These are phyloP conservation scores for Doris montereyensis DNA, from an alignment of 2,888 invertebrate species.

Conservation along the genomic window DNA sequence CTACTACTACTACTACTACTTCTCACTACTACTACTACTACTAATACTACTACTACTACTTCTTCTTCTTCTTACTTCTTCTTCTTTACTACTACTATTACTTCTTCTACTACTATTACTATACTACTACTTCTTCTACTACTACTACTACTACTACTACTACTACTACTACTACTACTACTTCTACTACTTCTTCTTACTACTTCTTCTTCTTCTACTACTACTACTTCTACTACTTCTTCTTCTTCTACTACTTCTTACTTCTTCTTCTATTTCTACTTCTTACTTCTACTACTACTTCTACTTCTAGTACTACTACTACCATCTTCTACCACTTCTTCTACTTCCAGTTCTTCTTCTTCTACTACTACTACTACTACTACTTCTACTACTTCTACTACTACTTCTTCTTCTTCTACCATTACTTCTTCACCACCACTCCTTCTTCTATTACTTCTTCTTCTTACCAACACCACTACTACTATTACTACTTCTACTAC, in stretches of 20 bases:
- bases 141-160: background rate
- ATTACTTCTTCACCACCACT: background rate
- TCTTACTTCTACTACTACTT: slow-evolving; percentile 33
- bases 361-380: slow-evolving; percentile 37
- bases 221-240: too few species aligned
- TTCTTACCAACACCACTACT: too few species aligned
- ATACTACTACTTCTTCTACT: slow-evolving; percentile 13
- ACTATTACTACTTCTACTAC: too few species aligned
- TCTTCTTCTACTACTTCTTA: too few species aligned
- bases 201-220: background rate
- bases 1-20: background rate
- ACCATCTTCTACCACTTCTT: slow-evolving; percentile 34
- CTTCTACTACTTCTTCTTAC: background rate
- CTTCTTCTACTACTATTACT: too few species aligned
- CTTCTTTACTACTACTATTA: too few species aligned
- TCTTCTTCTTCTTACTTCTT: too few species aligned
- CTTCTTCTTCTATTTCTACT: too few species aligned
- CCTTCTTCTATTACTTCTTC: too few species aligned
- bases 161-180: background rate
- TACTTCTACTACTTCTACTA: slow-evolving; percentile 35
- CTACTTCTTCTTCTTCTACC: slow-evolving; percentile 30
- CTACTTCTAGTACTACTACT: slow-evolving; percentile 37
- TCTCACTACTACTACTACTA: background rate
- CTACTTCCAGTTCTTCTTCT: slow-evolving; percentile 27
- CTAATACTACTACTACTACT: too few species aligned